Conservation (phyloP, 1,140 invertebrate genomes). For the Meloidogyne floridensis region DNA sequence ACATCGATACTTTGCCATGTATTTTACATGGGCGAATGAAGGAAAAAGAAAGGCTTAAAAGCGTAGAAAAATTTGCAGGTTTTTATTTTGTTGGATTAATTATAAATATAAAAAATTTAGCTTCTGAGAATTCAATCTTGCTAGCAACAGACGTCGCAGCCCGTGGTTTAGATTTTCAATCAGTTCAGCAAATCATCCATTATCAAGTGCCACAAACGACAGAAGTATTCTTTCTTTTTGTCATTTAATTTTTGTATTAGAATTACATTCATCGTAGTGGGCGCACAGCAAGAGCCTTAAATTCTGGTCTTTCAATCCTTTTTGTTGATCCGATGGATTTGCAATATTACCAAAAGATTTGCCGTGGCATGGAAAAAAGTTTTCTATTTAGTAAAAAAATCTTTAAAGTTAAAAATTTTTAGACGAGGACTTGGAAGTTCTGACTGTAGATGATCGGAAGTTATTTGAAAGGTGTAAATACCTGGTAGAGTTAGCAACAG, state of each 20-base stretch:
- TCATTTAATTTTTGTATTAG: conserved; percentile 63
- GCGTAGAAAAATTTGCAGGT: conserved; percentile 83
- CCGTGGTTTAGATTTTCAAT: conserved; percentile 89
- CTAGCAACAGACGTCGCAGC: conserved; percentile 96
- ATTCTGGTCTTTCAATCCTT: conserved; percentile 85
- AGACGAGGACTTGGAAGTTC: conserved; percentile 80
- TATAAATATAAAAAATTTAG: conserved; percentile 34
- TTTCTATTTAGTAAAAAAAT: conserved; percentile 32
- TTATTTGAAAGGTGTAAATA: conserved; percentile 74
- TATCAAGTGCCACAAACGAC: conserved; percentile 93
- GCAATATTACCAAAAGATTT: conserved; percentile 78
- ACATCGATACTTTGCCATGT: conserved; percentile 73
- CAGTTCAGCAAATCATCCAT: conserved; percentile 91
- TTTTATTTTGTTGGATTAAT: conserved; percentile 42
- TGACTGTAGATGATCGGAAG: conserved; percentile 74
- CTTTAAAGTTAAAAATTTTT: conserved; percentile 55
- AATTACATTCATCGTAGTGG: conserved; percentile 95
- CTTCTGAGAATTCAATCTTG: conserved; percentile 73
- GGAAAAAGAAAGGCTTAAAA: conserved; percentile 88
- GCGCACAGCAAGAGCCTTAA: conserved; percentile 84
- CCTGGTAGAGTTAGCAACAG: conserved; percentile 76
- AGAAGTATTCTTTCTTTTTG: conserved; percentile 72
- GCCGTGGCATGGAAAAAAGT: conserved; percentile 79
- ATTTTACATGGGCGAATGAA: conserved; percentile 91
- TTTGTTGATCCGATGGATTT: conserved; percentile 86